Evolutionary conservation across 2,888 invertebrate genomes (phyloP).

Genomic region (Portevinia maculata): DNA sequence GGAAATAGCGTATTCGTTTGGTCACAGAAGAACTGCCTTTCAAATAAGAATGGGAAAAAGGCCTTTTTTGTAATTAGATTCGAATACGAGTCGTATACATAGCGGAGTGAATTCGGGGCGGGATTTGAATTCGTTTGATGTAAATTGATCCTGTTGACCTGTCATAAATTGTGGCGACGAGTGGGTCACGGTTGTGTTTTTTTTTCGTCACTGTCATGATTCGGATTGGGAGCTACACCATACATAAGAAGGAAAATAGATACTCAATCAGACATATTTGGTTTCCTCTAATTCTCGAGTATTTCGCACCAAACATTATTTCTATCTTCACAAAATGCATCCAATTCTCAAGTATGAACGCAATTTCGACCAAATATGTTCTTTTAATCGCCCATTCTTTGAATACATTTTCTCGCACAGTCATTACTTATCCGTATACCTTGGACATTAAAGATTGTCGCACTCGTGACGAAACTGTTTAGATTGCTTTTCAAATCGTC

Average conservation of each 20-base stretch:
- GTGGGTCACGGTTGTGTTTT: background rate
- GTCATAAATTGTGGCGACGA: background rate
- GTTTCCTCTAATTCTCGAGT: no score
- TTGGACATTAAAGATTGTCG: slow-evolving; percentile 20
- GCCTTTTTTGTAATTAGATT: slow-evolving; percentile 31
- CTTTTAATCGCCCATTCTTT: background rate
- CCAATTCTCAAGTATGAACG: background rate
- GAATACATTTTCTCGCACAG: background rate
- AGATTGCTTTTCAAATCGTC: slow-evolving; percentile 23
- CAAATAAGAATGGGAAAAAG: slow-evolving; percentile 17
- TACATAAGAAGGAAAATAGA: no score
- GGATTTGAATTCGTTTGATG: background rate
- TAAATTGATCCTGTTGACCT: slow-evolving; percentile 27
- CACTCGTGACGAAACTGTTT: slow-evolving; percentile 38
- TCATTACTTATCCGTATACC: slow-evolving; percentile 28
- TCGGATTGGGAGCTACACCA: no score
- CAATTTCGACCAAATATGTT: background rate
- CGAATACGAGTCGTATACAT: no score
- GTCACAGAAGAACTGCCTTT: slow-evolving; percentile 26
- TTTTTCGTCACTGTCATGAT: no score
- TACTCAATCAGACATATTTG: no score
- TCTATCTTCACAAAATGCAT: slow-evolving; percentile 6
- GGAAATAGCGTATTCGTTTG: slow-evolving; percentile 38
- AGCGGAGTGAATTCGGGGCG: slow-evolving; percentile 10
- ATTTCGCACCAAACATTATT: no score